Percentiles rank a stretch among this genome's conserved stretches.
phyloP scores from a whole-genome alignment of 2,797 vertebrate species.

The Fringilla coelebs region DNA sequence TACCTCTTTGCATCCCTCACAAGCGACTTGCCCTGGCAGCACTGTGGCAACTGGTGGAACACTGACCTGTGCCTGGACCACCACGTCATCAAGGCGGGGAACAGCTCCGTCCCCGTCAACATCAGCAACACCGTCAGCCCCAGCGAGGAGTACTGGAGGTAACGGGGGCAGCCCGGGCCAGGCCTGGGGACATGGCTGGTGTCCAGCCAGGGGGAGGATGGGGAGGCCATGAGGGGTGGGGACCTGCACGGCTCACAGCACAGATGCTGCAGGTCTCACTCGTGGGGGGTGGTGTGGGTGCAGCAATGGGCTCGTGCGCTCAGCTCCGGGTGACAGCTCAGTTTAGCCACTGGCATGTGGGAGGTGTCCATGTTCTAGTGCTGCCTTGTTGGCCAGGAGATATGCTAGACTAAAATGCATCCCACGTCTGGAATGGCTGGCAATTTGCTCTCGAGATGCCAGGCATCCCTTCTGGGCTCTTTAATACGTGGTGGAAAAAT shows the following conservation, averaged over 20 bases:
- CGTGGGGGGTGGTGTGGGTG: neutral
- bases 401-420: neutral
- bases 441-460: neutral
- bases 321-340: neutral
- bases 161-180: neutral
- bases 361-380: neutral
- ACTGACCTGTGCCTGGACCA: conserved; percentile 78
- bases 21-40: conserved; percentile 80
- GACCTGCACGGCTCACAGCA: neutral
- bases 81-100: conserved; percentile 63
- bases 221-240: neutral
- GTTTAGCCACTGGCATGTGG: neutral
- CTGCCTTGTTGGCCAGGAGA: neutral
- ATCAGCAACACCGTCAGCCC: conserved; percentile 78
- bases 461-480: neutral
- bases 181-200: fast-evolving
- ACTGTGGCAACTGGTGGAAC: conserved; percentile 83
- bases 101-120: conserved; percentile 69
- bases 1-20: conserved; percentile 84
- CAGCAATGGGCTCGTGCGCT: neutral
- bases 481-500: neutral
- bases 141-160: conserved; percentile 85
- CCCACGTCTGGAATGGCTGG: neutral
- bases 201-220: fast-evolving
- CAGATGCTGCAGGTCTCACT: neutral